A percentile compares a stretch with the other conserved stretches of the same genome.
These are phyloP conservation scores for Liodrosophila aerea DNA, from an alignment of 2,888 invertebrate genomes.

Conservation along the genomic window DNA sequence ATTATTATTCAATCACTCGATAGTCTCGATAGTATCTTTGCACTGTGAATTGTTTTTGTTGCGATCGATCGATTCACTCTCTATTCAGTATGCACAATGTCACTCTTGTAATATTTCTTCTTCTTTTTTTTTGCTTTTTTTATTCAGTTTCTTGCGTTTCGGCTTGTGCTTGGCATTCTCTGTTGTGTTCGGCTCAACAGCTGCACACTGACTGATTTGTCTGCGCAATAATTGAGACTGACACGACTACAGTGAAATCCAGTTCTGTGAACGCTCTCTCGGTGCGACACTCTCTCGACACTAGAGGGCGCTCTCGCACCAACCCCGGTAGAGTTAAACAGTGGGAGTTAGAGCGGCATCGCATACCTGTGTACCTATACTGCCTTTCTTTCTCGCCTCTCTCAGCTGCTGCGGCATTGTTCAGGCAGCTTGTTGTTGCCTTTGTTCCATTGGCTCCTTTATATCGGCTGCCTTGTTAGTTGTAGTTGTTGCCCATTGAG, in stretches of 20 bases:
- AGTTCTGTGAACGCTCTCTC: conserved; percentile 47
- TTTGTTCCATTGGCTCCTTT: conserved; percentile 78
- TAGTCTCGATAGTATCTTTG: conserved; percentile 23
- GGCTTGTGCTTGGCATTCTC: conserved; percentile 24
- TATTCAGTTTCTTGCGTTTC: no score
- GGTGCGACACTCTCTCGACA: conserved; percentile 5
- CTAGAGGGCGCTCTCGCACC: conserved; percentile 24
- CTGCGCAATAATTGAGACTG: conserved; percentile 68
- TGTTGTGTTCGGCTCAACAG: conserved; percentile 71
- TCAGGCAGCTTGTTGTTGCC: conserved; percentile 63
- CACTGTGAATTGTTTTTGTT: conserved; percentile 32
- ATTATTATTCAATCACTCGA: conserved; percentile 60
- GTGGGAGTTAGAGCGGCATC: conserved; percentile 45
- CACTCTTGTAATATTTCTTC: conserved; percentile 26
- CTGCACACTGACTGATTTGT: conserved; percentile 77
- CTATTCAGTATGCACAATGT: conserved; percentile 38
- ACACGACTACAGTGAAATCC: conserved; percentile 74
- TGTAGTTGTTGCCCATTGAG: conserved; percentile 75
- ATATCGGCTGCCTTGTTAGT: conserved; percentile 72
- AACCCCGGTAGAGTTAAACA: conserved; percentile 1
- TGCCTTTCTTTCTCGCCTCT: conserved; percentile 36
- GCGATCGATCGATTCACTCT: conserved; percentile 28
- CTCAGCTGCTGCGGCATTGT: conserved; percentile 51
- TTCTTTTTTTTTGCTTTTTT: conserved; percentile 14
- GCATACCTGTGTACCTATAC: conserved; percentile 41